Conservation (phyloP, 2,888 invertebrate species). For the Eupithecia insigniata region DNA sequence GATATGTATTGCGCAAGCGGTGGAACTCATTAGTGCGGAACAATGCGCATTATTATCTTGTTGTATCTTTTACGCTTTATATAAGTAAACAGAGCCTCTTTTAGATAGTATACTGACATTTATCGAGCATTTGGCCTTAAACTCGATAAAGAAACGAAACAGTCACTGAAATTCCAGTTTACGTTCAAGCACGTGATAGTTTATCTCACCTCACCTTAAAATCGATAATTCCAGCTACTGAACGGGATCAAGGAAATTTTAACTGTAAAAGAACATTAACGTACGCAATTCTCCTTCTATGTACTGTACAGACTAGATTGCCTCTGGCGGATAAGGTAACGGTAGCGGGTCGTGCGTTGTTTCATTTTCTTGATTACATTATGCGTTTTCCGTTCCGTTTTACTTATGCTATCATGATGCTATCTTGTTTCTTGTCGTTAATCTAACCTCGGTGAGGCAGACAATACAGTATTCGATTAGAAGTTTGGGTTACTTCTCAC, state of each 20-base stretch:
- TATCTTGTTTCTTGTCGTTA: conserved; percentile 3
- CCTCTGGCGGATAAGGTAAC: conserved; percentile 48
- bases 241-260: conserved; percentile 32
- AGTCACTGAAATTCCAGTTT: conserved; percentile 24
- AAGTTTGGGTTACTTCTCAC: background rate
- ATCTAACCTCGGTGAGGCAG: background rate
- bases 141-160: conserved; percentile 20
- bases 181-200: conserved; percentile 29
- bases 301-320: conserved; percentile 38
- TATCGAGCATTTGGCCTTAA: conserved; percentile 20
- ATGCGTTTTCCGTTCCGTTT: conserved; percentile 26
- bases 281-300: conserved; percentile 33
- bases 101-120: conserved; percentile 15
- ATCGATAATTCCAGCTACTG: conserved; percentile 30
- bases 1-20: conserved; percentile 55
- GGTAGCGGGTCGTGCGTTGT: conserved; percentile 41
- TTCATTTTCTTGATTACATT: conserved; percentile 37
- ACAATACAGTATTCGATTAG: background rate
- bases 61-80: conserved; percentile 17
- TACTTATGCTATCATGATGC: conserved; percentile 1
- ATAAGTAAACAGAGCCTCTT: conserved; percentile 20
- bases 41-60: conserved; percentile 50
- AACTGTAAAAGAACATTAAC: conserved; percentile 36
- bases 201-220: conserved; percentile 24
- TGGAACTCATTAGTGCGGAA: conserved; percentile 53